Evolutionary conservation across 2,113 vertebrate species (phyloP), one percentile per base, ranked within the genome.

Genomic region (Piprites chloris): DNA sequence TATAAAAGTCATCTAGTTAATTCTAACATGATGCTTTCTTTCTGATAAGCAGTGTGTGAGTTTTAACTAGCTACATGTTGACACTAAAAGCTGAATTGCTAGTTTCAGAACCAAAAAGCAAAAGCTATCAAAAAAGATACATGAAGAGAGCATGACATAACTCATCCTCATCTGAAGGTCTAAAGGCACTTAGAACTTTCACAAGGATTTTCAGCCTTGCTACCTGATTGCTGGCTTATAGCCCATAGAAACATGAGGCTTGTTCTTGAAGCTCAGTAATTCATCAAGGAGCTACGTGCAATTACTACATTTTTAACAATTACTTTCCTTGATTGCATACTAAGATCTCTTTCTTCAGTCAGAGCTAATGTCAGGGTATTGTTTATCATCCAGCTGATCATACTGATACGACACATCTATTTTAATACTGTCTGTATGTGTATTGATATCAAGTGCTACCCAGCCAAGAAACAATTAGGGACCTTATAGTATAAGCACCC

Each of bases 401-500:
- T 32, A 18, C 81, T 91, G 96, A 96, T 96, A 92, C 2, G 65
- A 39, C 91, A 96, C 66, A 79, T 92, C 73, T 76, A 69, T 73
- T 89, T 85, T 73, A 87, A 86, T 61, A 28, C 79, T 56, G 24
- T 24, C 83, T 86, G 18, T 28, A 10, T 52, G 56, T 18, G 28
- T 67, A 62, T 37, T 71, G 67, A 61, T 88, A 81, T 53, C 72
- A 86, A 95, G 83, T 46, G 76, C 83, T 92, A 37, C n/a, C 44
- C 39, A 32, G 83, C 65, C 93, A 95, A 91, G 92, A 94, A 93
- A 86, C 59, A 80, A 86, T 92, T 94, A 94, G 79, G 55, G 65
- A 88, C 16, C 55, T 75, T 50, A 5, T 44, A 83, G 50, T 39
- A 35, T 87, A 93, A 95, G 88, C 85, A 77, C 69, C 61, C 62